Conservation (phyloP, 2,113 vertebrate species). For the Muntiacus reevesi region DNA sequence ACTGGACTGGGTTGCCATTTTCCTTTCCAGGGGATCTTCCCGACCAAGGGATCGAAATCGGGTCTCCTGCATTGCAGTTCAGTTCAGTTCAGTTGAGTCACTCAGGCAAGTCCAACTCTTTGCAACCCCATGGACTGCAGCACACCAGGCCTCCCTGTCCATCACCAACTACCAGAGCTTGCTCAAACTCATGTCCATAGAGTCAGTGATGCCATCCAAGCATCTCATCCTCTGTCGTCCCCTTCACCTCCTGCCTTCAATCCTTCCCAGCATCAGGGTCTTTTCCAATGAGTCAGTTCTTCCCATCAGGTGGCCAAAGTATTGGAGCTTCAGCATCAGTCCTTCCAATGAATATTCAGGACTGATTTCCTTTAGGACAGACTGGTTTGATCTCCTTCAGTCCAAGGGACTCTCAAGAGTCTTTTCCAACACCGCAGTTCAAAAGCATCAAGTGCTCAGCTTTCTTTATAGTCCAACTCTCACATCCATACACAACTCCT, state of each 20-base stretch:
- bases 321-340: background rate
- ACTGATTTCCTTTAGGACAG: background rate
- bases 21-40: background rate
- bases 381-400: background rate
- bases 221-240: background rate
- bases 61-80: background rate
- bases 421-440: background rate
- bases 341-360: background rate
- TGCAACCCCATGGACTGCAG: background rate
- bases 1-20: background rate
- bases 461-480: background rate
- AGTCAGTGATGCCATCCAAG: background rate
- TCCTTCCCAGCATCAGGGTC: background rate
- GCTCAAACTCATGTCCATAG: background rate
- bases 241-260: background rate
- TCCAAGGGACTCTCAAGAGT: background rate
- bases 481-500: background rate
- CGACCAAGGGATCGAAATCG: fast-evolving
- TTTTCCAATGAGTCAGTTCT: background rate
- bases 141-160: background rate
- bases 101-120: background rate
- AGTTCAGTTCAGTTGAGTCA: background rate
- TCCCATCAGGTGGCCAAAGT: background rate
- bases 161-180: background rate
- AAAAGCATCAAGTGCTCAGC: background rate